Base-by-base conservation (phyloP, 1,140 invertebrate genomes). In the Araneus ventricosus region DNA sequence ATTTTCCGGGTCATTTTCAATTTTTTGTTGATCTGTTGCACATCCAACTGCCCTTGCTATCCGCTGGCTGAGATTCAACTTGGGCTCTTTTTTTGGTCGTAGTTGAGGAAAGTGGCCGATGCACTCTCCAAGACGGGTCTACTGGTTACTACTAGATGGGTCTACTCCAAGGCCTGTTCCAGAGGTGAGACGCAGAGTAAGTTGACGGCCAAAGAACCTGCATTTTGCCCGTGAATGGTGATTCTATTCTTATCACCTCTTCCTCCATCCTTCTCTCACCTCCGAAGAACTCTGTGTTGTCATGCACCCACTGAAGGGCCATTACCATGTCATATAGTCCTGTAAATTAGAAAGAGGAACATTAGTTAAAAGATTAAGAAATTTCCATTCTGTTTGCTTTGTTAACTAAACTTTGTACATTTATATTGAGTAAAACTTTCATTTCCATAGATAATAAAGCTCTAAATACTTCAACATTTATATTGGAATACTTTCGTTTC, bases 211-310 rank as follows among this genome's bases (percentile, higher is more conserved):
- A 95, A 94, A 17, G 95, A 95, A 63, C 95, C 95, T n/a, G 95
- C 95, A 91, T 95, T 95, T 94, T 96, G 95, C 14, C 96, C 96
- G 94, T 96, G 96, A 14, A 97, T 89, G 8, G 96, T 96, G 0
- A 97, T 94, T 20, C 59, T 41, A 30, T 84, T 52, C 14, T 70
- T 22, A 79, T 95, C 59, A n/a, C 94, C 94, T 3, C 94, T n/a
- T n/a, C n/a, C n/a, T n/a, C n/a, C n/a, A n/a, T n/a, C n/a, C n/a
- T n/a, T n/a, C n/a, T n/a, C n/a, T n/a, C n/a, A n/a, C n/a, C n/a
- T n/a, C n/a, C 94, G 93, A 95, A 95, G 24, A 39, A 70, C 7
- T 75, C 57, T 37, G 94, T 94, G 67, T 94, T 94, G 30, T 94
- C 34, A 20, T 90, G 45, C 20, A 95, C 88, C 94, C 94, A 95